These are phyloP conservation scores for Urocyon cinereoargenteus DNA, from an alignment of 2,797 vertebrate genomes.

Conservation along the genomic window DNA sequence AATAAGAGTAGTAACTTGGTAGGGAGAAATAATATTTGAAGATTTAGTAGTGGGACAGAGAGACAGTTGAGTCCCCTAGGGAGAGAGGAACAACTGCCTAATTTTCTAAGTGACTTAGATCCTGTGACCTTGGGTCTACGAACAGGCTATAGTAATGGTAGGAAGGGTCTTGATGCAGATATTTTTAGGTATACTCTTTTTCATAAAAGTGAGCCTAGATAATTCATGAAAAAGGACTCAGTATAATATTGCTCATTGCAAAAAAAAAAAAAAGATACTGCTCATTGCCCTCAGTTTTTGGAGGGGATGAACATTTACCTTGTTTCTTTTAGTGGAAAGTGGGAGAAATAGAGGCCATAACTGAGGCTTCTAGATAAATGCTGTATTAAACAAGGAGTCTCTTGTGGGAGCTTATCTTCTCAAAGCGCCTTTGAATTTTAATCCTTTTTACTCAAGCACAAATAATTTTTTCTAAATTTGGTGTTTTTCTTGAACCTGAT, in stretches of 20 bases:
- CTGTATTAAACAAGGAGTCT: neutral
- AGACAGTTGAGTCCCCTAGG: neutral
- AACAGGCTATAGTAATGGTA: neutral
- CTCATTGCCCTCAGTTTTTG: neutral
- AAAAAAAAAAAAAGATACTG: neutral
- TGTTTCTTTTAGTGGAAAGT: conserved; percentile 40
- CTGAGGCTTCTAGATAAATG: neutral
- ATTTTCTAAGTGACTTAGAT: neutral
- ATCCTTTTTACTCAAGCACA: conserved; percentile 12
- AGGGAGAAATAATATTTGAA: neutral
- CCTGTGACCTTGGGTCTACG: neutral
- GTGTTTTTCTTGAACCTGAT: neutral
- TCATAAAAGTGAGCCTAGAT: neutral
- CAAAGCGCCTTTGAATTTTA: conserved; percentile 49
- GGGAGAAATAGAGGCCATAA: neutral
- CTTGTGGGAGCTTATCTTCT: neutral
- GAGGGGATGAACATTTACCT: neutral
- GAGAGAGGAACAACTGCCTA: neutral
- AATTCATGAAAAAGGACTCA: neutral
- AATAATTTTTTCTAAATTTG: conserved; percentile 52
- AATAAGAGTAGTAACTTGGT: neutral
- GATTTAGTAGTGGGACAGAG: neutral
- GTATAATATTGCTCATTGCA: neutral
- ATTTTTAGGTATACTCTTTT: neutral
- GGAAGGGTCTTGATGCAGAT: neutral